Conservation (phyloP, 2,113 vertebrate species). For the Xiphorhynchus elegans region DNA sequence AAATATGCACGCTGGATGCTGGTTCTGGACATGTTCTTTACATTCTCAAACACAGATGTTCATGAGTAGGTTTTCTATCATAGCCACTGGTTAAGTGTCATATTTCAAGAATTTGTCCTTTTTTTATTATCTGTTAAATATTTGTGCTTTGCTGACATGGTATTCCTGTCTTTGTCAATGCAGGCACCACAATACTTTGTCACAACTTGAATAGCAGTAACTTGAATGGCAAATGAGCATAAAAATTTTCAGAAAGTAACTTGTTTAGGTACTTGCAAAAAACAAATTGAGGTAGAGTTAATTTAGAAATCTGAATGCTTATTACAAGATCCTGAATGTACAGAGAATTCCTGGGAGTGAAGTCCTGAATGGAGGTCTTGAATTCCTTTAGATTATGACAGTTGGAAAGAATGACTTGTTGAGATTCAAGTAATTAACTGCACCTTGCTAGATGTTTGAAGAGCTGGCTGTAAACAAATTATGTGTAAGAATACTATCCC, state of each 20-base stretch:
- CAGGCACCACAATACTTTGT: neutral
- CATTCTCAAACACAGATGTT: neutral
- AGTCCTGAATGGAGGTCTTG: neutral
- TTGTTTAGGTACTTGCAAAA: neutral
- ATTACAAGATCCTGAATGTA: neutral
- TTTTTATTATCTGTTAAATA: neutral
- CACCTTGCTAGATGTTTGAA: neutral
- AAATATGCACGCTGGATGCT: neutral
- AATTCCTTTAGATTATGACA: neutral
- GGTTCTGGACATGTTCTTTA: neutral
- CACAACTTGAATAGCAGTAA: neutral
- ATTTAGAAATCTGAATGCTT: neutral
- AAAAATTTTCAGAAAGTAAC: neutral
- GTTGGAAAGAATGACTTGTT: neutral
- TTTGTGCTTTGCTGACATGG: neutral
- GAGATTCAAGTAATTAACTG: neutral
- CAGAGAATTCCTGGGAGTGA: neutral
- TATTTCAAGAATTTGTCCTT: neutral
- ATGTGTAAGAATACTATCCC: neutral
- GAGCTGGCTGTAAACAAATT: neutral
- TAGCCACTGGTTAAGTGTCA: neutral
- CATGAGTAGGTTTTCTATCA: neutral
- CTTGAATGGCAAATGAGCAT: neutral
- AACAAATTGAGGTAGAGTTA: neutral
- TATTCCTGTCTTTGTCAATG: neutral